Percentiles rank a stretch among this genome's conserved stretches.
Evolutionary conservation across 2,113 vertebrate genomes (phyloP).

Genomic region (Coryphaenoides rupestris): DNA sequence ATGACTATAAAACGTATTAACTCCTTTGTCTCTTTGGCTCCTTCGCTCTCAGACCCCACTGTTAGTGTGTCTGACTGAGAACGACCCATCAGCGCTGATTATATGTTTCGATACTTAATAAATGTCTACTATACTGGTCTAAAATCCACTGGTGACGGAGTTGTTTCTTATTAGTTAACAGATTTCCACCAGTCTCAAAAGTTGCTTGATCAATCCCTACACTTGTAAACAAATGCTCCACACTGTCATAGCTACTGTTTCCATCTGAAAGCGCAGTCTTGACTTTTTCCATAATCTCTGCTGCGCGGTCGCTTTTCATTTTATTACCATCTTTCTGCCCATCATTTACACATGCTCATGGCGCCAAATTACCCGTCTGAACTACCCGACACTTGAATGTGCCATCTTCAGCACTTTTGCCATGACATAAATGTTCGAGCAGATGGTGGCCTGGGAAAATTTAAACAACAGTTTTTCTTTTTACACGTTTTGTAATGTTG

Average conservation of each 20-base stretch:
- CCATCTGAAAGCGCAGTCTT: neutral
- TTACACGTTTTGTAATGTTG: constrained; percentile 20
- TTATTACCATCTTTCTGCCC: neutral
- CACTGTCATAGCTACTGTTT: neutral
- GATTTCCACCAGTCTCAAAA: neutral
- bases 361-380: neutral
- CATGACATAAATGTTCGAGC: constrained; percentile 13
- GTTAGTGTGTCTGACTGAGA: too few relatives aligned
- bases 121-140: too few relatives aligned
- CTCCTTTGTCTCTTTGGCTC: too few relatives aligned
- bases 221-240: neutral
- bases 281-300: neutral
- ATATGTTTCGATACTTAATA: too few relatives aligned
- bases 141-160: too few relatives aligned
- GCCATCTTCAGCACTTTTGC: neutral
- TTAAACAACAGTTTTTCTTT: constrained; percentile 22
- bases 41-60: too few relatives aligned
- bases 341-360: neutral
- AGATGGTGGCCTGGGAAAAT: constrained; percentile 13
- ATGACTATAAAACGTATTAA: too few relatives aligned
- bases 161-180: too few relatives aligned
- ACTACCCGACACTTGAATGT: neutral
- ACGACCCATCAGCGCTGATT: too few relatives aligned
- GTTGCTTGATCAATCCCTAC: neutral
- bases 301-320: neutral